Percentiles rank a stretch among this genome's conserved stretches.
These are phyloP conservation scores for Syngnathus floridae DNA, from an alignment of 2,113 vertebrate genomes.

Conservation along the genomic window DNA sequence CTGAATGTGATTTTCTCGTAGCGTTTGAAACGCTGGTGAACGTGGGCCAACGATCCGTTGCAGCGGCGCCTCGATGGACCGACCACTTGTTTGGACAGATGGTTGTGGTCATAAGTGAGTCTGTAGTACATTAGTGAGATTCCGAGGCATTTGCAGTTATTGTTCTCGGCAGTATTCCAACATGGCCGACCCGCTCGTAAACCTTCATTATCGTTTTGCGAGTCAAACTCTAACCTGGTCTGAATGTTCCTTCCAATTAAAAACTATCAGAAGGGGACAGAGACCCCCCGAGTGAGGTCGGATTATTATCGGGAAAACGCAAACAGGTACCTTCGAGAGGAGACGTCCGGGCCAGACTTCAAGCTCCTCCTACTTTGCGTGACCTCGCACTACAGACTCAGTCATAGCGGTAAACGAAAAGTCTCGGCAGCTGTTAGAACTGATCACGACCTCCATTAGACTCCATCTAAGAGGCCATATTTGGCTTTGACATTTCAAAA, in stretches of 20 bases:
- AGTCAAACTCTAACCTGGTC: slow-evolving; percentile 10
- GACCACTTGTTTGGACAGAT: background rate
- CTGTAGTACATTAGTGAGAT: slow-evolving; percentile 2
- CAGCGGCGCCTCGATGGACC: background rate
- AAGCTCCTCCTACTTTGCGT: too few relatives aligned
- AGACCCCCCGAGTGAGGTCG: slow-evolving; percentile 37
- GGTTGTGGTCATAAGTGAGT: background rate
- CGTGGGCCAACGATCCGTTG: background rate
- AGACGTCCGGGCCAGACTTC: too few relatives aligned
- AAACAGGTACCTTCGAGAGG: background rate
- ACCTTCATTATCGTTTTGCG: background rate
- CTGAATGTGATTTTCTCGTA: background rate
- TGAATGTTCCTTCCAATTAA: slow-evolving; percentile 51
- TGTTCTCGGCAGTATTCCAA: slow-evolving; percentile 2
- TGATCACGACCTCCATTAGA: background rate
- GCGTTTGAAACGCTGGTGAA: background rate
- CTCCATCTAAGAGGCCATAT: background rate
- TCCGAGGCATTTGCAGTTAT: background rate
- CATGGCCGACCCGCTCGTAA: slow-evolving; percentile 2
- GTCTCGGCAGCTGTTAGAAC: background rate
- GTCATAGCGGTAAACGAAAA: background rate
- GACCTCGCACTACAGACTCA: background rate
- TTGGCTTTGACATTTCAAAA: background rate
- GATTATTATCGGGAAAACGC: slow-evolving; percentile 16
- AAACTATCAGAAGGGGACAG: slow-evolving; percentile 40